Percentiles rank a stretch among this genome's conserved stretches.
These are phyloP conservation scores for Cheilosia impressa DNA, from an alignment of 2,888 invertebrate genomes.

Conservation along the genomic window DNA sequence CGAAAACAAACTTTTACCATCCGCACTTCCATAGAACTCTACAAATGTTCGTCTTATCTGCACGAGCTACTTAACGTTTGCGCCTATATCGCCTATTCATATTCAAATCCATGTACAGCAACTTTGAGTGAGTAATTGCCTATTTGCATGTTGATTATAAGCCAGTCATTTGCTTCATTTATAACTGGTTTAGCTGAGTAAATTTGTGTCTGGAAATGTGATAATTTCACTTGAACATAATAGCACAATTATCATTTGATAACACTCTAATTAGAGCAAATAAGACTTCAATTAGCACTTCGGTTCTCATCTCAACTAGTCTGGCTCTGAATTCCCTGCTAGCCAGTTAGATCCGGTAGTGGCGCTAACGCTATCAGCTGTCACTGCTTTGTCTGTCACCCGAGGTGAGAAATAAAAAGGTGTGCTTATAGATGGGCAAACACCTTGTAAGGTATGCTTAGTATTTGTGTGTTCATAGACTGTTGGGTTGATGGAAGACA, in stretches of 20 bases:
- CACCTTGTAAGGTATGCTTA: not conserved
- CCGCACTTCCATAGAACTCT: too few relatives aligned
- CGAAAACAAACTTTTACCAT: too few relatives aligned
- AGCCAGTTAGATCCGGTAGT: constrained; percentile 24
- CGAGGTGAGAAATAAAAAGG: constrained; percentile 3
- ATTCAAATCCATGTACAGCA: not conserved
- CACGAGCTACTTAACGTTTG: constrained; percentile 1
- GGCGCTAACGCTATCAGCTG: constrained; percentile 26
- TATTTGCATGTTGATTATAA: constrained; percentile 34
- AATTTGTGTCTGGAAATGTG: constrained; percentile 35
- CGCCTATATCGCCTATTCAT: not conserved
- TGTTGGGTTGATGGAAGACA: not conserved
- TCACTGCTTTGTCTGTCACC: not conserved
- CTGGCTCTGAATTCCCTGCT: constrained; percentile 9
- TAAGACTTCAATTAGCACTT: constrained; percentile 43
- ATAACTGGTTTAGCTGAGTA: constrained; percentile 19
- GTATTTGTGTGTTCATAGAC: not conserved
- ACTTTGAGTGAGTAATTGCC: not conserved
- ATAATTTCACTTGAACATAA: constrained; percentile 26
- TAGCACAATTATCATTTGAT: constrained; percentile 38
- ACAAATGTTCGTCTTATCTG: not conserved
- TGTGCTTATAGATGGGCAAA: constrained; percentile 21
- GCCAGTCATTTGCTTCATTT: constrained; percentile 5
- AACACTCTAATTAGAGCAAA: constrained; percentile 49
- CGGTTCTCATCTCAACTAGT: not conserved